phyloP scores from a whole-genome alignment of 2,797 vertebrate genomes.

The Sphenopsis melanotis region DNA sequence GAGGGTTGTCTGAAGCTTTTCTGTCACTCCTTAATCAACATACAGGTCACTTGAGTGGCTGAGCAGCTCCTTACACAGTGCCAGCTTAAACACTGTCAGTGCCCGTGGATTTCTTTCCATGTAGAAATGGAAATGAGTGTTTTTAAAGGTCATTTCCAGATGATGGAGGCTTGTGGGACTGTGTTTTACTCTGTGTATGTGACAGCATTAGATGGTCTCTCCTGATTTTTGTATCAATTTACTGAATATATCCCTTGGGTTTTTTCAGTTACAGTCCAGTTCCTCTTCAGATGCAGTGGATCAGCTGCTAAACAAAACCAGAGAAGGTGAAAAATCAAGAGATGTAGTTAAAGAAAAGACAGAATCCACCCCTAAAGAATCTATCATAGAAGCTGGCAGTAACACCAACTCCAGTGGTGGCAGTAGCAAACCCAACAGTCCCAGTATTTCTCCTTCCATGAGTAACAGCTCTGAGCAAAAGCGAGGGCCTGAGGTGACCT shows the following conservation, averaged over 20 bases:
- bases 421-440: slow-evolving; percentile 88
- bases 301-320: slow-evolving; percentile 86
- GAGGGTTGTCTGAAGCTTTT: neutral
- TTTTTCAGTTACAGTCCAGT: slow-evolving; percentile 90
- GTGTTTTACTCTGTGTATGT: neutral
- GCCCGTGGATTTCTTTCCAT: neutral
- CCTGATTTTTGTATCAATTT: neutral
- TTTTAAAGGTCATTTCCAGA: neutral
- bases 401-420: slow-evolving; percentile 71
- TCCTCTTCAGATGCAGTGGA: slow-evolving; percentile 89
- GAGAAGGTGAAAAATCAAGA: slow-evolving; percentile 91
- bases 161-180: neutral
- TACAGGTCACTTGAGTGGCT: neutral
- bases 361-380: slow-evolving; percentile 77
- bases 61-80: neutral
- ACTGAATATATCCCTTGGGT: neutral
- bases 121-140: neutral
- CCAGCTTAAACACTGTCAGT: neutral
- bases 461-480: slow-evolving; percentile 83
- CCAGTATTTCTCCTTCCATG: slow-evolving; percentile 82
- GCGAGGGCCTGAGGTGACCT: slow-evolving; percentile 91
- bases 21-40: neutral
- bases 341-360: slow-evolving; percentile 88
- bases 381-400: slow-evolving; percentile 73
- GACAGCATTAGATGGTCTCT: neutral